A percentile compares a stretch with the other conserved stretches of the same genome.
phyloP scores from a whole-genome alignment of 2,888 invertebrate genomes.

The Eupeodes luniger region DNA sequence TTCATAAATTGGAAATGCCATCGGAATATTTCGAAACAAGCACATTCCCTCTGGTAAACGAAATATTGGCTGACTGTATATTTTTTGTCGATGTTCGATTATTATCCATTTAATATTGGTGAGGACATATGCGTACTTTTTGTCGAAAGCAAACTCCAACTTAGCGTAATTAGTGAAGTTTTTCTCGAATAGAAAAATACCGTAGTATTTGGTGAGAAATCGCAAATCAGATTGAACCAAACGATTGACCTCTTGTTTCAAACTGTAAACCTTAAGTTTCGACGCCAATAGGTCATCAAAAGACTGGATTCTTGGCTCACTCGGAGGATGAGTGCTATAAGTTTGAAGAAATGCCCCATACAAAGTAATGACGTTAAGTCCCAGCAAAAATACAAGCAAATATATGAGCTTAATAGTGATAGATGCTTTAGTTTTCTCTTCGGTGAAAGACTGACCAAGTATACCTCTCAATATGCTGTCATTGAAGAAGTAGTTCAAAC shows the following conservation, averaged over 20 bases:
- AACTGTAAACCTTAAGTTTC: constrained; percentile 26
- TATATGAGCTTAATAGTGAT: constrained; percentile 40
- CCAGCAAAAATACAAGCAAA: constrained; percentile 39
- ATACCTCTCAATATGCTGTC: constrained; percentile 45
- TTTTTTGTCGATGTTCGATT: constrained; percentile 79
- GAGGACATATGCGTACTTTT: constrained; percentile 78
- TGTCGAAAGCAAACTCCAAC: constrained; percentile 78
- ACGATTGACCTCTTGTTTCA: constrained; percentile 16
- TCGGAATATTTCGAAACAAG: constrained; percentile 78
- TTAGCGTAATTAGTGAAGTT: constrained; percentile 75
- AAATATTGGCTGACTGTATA: constrained; percentile 79
- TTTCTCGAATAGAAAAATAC: constrained; percentile 77
- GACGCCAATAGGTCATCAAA: constrained; percentile 48
- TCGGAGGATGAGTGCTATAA: constrained; percentile 58
- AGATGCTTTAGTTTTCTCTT: not conserved
- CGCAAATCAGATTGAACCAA: not conserved
- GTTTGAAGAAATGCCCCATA: constrained; percentile 49
- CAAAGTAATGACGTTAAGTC: constrained; percentile 12
- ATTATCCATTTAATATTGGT: constrained; percentile 79
- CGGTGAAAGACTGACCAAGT: constrained; percentile 46
- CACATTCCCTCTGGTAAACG: constrained; percentile 78
- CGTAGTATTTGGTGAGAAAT: constrained; percentile 69
- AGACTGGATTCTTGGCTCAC: constrained; percentile 24
- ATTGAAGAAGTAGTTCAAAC: not conserved
- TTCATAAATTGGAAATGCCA: constrained; percentile 80